phyloP scores from a whole-genome alignment of 2,888 invertebrate genomes.

The Diarsia mendica region DNA sequence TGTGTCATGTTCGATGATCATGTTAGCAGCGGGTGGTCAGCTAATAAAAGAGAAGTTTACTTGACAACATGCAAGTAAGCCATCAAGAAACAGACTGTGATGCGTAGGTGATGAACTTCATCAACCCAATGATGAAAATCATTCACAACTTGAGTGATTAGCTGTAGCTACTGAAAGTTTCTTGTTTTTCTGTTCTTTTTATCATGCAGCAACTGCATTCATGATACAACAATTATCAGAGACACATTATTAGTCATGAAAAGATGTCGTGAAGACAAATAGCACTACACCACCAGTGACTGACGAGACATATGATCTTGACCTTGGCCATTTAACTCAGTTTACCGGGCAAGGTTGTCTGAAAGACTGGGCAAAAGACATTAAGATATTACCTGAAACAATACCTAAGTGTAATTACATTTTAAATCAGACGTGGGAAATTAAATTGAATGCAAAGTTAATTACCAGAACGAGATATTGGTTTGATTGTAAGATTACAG shows the following conservation, averaged over 20 bases:
- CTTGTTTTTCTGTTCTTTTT: not conserved
- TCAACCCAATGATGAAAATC: not conserved
- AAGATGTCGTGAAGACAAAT: not conserved
- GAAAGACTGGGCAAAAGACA: conserved; percentile 6
- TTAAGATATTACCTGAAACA: not conserved
- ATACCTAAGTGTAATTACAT: not conserved
- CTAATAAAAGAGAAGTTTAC: not conserved
- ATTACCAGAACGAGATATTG: too few relatives aligned
- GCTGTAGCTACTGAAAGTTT: not conserved
- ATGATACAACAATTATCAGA: conserved; percentile 4
- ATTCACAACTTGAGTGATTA: not conserved
- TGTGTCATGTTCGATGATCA: not conserved
- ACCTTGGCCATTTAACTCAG: conserved; percentile 17
- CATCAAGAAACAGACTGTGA: not conserved
- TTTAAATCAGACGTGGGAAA: not conserved
- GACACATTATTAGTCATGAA: not conserved
- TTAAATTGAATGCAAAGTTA: not conserved
- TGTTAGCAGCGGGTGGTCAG: not conserved
- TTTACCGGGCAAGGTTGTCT: conserved; percentile 32
- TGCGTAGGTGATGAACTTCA: not conserved
- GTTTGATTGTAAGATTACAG: not conserved
- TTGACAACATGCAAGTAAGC: too few relatives aligned
- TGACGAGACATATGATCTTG: conserved; percentile 24
- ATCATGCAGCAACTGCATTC: not conserved
- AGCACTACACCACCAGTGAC: not conserved